phyloP scores from a whole-genome alignment of 2,113 vertebrate genomes.

The Oncorhynchus kisutch region DNA sequence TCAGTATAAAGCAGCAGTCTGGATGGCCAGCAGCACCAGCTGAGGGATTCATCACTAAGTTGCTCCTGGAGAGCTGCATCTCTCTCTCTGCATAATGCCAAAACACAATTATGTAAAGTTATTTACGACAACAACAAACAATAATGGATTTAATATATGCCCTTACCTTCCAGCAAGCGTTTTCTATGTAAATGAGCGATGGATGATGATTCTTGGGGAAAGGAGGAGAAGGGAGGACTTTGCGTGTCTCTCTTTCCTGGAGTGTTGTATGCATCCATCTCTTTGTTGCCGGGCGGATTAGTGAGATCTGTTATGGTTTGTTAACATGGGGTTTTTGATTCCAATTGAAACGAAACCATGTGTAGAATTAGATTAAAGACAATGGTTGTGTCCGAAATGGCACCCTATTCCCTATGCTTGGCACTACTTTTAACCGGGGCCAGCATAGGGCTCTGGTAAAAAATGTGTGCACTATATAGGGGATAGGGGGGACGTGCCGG shows the following conservation, averaged over 20 bases:
- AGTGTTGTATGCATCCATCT: slow-evolving; percentile 71
- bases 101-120: slow-evolving; percentile 74
- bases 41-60: slow-evolving; percentile 66
- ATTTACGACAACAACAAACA: slow-evolving; percentile 63
- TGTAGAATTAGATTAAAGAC: slow-evolving; percentile 80
- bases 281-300: slow-evolving; percentile 75
- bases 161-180: slow-evolving; percentile 74
- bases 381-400: slow-evolving; percentile 17
- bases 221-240: slow-evolving; percentile 40
- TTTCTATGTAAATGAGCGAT: slow-evolving; percentile 75
- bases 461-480: slow-evolving; percentile 35
- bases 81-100: slow-evolving; percentile 54
- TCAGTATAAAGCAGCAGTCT: slow-evolving; percentile 66
- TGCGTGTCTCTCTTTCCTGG: slow-evolving; percentile 41
- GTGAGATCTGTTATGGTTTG: slow-evolving; percentile 77
- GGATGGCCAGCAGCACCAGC: slow-evolving; percentile 70
- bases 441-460: no score
- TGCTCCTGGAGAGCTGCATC: slow-evolving; percentile 59
- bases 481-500: slow-evolving; percentile 55
- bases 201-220: slow-evolving; percentile 69
- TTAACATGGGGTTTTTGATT: slow-evolving; percentile 79
- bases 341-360: slow-evolving; percentile 75
- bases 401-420: no score
- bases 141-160: slow-evolving; percentile 79
- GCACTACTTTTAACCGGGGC: no score